Conservation (phyloP, 2,113 vertebrate genomes). For the Columba livia region DNA sequence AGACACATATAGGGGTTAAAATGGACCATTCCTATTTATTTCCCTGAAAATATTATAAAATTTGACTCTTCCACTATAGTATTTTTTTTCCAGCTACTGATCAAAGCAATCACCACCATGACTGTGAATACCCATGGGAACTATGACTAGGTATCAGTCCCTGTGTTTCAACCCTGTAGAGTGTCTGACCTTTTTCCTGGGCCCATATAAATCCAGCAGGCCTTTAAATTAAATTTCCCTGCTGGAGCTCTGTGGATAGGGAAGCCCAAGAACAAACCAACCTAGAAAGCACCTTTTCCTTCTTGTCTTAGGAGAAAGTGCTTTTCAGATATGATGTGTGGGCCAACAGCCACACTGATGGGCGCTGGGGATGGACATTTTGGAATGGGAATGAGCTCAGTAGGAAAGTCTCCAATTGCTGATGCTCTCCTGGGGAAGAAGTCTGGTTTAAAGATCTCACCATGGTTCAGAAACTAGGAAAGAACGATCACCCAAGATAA, state of each 20-base stretch:
- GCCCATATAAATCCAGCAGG: not conserved
- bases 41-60: not conserved
- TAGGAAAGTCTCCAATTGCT: not conserved
- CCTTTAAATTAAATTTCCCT: not conserved
- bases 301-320: not conserved
- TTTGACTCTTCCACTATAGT: not conserved
- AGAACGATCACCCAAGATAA: not conserved
- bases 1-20: not conserved
- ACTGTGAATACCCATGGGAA: not conserved
- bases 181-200: not conserved
- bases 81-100: not conserved
- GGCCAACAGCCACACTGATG: not conserved
- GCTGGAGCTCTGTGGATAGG: not conserved
- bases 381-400: not conserved
- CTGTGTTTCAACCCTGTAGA: not conserved
- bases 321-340: not conserved
- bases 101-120: not conserved
- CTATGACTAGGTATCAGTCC: accelerated
- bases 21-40: not conserved
- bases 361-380: not conserved
- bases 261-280: not conserved
- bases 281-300: not conserved
- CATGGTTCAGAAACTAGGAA: not conserved
- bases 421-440: not conserved
- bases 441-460: not conserved